A percentile compares a stretch with the other conserved stretches of the same genome.
phyloP scores from a whole-genome alignment of 2,113 vertebrate species.

The Dissostichus mawsoni region DNA sequence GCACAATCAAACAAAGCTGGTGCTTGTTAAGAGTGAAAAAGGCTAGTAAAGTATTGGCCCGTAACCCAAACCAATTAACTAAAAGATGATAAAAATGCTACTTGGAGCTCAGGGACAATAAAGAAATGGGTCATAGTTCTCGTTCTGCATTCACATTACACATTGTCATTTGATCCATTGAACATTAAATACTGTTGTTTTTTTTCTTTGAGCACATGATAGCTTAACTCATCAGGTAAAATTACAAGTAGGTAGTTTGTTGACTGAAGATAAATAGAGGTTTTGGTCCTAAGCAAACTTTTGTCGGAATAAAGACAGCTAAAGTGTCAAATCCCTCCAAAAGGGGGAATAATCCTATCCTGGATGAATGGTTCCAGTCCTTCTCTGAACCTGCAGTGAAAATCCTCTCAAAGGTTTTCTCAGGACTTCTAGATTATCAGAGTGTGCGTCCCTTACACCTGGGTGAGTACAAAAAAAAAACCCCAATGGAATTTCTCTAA shows the following conservation, averaged over 20 bases:
- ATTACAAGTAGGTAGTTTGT: conserved; percentile 31
- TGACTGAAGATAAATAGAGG: conserved; percentile 47
- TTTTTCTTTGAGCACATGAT: conserved; percentile 8
- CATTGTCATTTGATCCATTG: conserved; percentile 10
- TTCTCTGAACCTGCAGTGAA: conserved; percentile 43
- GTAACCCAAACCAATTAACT: not conserved
- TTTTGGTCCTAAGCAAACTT: conserved; percentile 42
- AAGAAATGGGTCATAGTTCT: not conserved
- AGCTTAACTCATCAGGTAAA: conserved; percentile 20
- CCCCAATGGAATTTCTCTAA: conserved; percentile 22
- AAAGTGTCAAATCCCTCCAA: conserved; percentile 56
- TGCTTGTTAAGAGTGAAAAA: not conserved
- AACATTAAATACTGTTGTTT: conserved; percentile 15
- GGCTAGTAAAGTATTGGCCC: not conserved
- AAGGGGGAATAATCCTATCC: conserved; percentile 60
- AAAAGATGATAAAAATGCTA: conserved; percentile 1
- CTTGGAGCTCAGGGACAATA: not conserved
- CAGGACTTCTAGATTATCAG: conserved; percentile 49
- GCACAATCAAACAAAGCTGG: not conserved
- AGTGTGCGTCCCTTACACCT: conserved; percentile 39
- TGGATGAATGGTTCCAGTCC: conserved; percentile 41
- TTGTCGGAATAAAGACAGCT: conserved; percentile 29
- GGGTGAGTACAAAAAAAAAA: conserved; percentile 19
- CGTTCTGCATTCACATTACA: not conserved
- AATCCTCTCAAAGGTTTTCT: conserved; percentile 57